Conservation (phyloP, 2,888 invertebrate species). For the Luperina testacea region DNA sequence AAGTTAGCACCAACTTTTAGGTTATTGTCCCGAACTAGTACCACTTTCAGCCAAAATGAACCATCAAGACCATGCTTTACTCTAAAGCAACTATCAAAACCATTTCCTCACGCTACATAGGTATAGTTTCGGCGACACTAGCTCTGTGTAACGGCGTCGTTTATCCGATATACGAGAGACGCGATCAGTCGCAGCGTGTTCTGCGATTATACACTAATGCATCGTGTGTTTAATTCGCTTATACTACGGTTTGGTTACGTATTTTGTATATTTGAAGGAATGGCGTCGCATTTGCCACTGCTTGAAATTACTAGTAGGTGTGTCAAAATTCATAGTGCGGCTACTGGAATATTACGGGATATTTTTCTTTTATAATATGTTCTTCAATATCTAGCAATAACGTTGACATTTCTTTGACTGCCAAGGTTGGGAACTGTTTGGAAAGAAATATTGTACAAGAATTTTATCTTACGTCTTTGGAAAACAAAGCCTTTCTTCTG, state of each 20-base stretch:
- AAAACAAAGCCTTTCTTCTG: not conserved
- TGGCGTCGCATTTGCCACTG: slow-evolving; percentile 25
- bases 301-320: not conserved
- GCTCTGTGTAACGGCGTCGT: slow-evolving; percentile 83
- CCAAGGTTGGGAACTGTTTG: not conserved
- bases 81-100: slow-evolving; percentile 70
- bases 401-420: not conserved
- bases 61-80: not conserved
- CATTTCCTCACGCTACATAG: slow-evolving; percentile 10
- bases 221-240: slow-evolving; percentile 80
- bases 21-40: not conserved
- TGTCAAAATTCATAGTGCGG: not conserved
- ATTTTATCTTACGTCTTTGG: not conserved
- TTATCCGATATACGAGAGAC: slow-evolving; percentile 81
- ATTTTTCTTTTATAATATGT: not conserved
- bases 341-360: not conserved
- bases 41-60: not conserved
- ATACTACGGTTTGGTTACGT: slow-evolving; percentile 69
- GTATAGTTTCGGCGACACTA: slow-evolving; percentile 80
- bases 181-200: slow-evolving; percentile 78
- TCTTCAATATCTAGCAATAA: not conserved
- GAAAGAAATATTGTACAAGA: not conserved
- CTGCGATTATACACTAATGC: slow-evolving; percentile 81
- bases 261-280: slow-evolving; percentile 49
- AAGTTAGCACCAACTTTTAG: not conserved